Conservation (phyloP, 2,888 invertebrate species). For the Acholoe squamosa region DNA sequence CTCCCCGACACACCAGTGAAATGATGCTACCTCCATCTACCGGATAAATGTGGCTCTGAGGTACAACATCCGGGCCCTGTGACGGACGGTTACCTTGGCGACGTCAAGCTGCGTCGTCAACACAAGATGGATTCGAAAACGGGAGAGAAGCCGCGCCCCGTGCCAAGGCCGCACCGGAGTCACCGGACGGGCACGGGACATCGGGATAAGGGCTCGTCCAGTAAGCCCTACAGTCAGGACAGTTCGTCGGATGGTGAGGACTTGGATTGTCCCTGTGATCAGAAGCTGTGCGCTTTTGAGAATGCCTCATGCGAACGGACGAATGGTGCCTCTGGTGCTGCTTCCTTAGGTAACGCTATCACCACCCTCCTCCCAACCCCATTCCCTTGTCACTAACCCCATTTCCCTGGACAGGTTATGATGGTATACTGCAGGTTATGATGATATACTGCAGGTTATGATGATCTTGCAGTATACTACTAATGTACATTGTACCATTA, state of each 20-base stretch:
- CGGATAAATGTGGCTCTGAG: conserved; percentile 32
- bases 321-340: conserved; percentile 50
- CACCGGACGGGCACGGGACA: conserved; percentile 25
- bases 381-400: background rate
- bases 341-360: conserved; percentile 53
- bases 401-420: too few relatives aligned
- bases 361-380: background rate
- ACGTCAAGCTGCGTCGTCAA: conserved; percentile 5
- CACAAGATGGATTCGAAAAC: conserved; percentile 23
- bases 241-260: conserved; percentile 61
- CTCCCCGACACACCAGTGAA: background rate
- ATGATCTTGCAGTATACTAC: too few relatives aligned
- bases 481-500: too few relatives aligned
- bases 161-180: conserved; percentile 49
- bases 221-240: conserved; percentile 49
- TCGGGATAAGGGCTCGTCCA: background rate
- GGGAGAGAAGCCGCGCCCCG: conserved; percentile 54
- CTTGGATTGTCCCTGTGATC: conserved; percentile 57
- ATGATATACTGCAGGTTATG: too few relatives aligned
- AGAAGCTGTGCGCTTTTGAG: conserved; percentile 61
- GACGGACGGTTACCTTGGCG: conserved; percentile 47
- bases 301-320: conserved; percentile 60
- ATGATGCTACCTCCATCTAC: background rate
- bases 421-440: too few relatives aligned
- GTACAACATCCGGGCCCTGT: background rate